These are phyloP conservation scores for Nothobranchius furzeri DNA, from an alignment of 2,113 vertebrate species.

Conservation along the genomic window DNA sequence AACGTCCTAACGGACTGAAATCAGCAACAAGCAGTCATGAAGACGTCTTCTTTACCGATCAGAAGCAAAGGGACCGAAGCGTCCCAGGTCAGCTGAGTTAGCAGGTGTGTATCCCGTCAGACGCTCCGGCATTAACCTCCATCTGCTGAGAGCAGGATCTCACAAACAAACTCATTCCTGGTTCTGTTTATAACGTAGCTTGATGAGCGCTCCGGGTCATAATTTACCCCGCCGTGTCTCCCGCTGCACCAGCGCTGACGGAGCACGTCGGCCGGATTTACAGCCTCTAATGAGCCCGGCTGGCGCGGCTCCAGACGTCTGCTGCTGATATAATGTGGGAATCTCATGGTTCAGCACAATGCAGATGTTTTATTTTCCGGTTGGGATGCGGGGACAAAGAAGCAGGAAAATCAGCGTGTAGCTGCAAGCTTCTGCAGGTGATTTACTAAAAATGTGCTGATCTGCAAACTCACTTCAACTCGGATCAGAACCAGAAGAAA, in stretches of 20 bases:
- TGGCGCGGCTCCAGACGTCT: constrained; percentile 43
- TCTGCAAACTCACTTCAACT: neutral
- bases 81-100: constrained; percentile 31
- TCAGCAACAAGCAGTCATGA: too few relatives aligned
- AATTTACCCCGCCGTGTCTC: constrained; percentile 21
- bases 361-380: constrained; percentile 57
- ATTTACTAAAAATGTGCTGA: neutral
- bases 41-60: too few relatives aligned
- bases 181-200: constrained; percentile 1
- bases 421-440: neutral
- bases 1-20: too few relatives aligned
- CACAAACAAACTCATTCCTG: too few relatives aligned
- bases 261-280: constrained; percentile 42
- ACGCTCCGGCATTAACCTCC: constrained; percentile 1
- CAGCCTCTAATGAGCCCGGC: constrained; percentile 28
- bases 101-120: constrained; percentile 47
- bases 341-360: constrained; percentile 59
- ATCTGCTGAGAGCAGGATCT: constrained; percentile 3
- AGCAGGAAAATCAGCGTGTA: neutral
- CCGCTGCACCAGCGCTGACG: constrained; percentile 40
- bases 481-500: constrained; percentile 1
- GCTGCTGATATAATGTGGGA: constrained; percentile 46
- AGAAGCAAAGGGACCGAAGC: neutral
- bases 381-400: constrained; percentile 29
- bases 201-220: constrained; percentile 3